Evolutionary conservation across 2,797 vertebrate genomes (phyloP), one percentile per base, ranked within the genome.

Genomic region (Amblyraja radiata): DNA sequence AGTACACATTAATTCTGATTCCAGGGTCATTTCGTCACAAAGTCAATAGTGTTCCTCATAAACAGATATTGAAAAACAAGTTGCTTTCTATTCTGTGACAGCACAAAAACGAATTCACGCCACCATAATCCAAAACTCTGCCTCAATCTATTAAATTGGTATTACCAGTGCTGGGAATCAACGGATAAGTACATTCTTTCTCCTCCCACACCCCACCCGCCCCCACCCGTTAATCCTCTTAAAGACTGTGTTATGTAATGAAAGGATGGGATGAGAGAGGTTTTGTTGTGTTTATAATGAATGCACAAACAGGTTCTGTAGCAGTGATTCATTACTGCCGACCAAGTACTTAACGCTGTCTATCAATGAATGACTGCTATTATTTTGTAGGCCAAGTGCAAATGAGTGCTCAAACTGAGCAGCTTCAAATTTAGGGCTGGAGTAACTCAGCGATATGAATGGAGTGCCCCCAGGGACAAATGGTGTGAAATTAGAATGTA

Each of bases 271-370:
- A 95, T 96, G 95, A 96, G 95, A 96, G 94, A 94, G 94, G 36
- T 78, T 83, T 94, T 95, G 96, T 96, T 92, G 73, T 92, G 65
- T 74, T 74, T 95, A 95, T 96, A 96, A 95, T 94, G 95, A 94
- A 94, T 95, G 94, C 94, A 96, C 96, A 96, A 96, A 96, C 94
- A 95, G 94, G 95, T 96, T 96, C 95, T 95, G 95, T 96, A 96
- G 68, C 71, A 96, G 96, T 96, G 96, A 96, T 96, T 96, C 96
- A 96, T 96, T 97, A 95, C 94, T 94, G 94, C 94, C 94, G 94
- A 95, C 94, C 94, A 94, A 93, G 94, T 93, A 93, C 95, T 95
- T 94, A 94, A 25, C 93, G 93, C 94, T 94, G 93, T 93, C 83
- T 0, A 0, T 93, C 93, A 36, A 11, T 65, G 93, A 73, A 93